phyloP scores from a whole-genome alignment of 2,888 invertebrate species.

The Busseola fusca region DNA sequence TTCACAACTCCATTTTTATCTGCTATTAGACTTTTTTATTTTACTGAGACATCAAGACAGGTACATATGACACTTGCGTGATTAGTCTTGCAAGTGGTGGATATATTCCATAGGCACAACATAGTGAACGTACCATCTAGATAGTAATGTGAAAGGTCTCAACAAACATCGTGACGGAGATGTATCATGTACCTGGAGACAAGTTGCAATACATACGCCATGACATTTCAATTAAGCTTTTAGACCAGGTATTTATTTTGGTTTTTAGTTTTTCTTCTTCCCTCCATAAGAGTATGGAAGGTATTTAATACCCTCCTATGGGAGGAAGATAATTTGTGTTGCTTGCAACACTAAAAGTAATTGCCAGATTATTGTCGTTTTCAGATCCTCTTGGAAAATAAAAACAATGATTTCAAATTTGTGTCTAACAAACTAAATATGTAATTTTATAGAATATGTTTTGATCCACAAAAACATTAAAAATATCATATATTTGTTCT shows the following conservation, averaged over 20 bases:
- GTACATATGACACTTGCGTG: neutral
- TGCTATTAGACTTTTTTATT: neutral
- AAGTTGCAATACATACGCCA: neutral
- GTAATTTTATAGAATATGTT: neutral
- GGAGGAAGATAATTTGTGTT: neutral
- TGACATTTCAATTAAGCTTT: neutral
- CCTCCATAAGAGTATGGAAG: neutral
- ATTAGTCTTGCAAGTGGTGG: neutral
- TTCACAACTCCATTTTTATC: neutral
- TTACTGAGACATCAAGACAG: neutral
- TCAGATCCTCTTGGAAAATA: neutral
- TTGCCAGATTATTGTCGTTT: neutral
- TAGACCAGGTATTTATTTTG: neutral
- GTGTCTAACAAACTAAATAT: neutral
- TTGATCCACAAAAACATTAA: neutral
- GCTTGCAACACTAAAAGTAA: conserved; percentile 1
- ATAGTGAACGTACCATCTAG: neutral
- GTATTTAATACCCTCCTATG: too few relatives aligned
- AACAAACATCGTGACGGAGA: neutral
- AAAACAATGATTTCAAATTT: neutral
- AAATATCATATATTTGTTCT: neutral
- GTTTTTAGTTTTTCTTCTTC: neutral
- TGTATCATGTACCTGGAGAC: neutral
- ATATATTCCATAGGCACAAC: neutral
- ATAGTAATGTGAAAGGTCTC: neutral